Evolutionary conservation across 2,797 vertebrate genomes (phyloP).

Genomic region (Cryptoblepharus egeriae): DNA sequence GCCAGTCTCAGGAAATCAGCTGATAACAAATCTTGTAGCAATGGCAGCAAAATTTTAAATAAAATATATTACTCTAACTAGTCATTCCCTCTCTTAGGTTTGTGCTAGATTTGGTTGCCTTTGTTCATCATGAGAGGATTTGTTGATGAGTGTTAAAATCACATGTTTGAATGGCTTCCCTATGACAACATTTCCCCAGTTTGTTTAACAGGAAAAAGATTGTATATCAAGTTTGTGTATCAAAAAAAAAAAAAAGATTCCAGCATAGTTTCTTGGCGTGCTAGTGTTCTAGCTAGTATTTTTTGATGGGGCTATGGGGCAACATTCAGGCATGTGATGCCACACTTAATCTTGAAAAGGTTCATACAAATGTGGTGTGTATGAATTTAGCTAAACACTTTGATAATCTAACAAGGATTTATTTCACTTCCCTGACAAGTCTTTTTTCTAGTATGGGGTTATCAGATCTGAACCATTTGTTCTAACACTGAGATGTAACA

Average conservation of each 20-base stretch:
- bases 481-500: neutral
- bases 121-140: neutral
- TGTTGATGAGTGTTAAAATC: neutral
- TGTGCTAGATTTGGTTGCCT: neutral
- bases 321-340: neutral
- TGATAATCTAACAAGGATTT: neutral
- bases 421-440: neutral
- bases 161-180: neutral
- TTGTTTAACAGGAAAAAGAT: too few species aligned
- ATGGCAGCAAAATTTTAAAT: neutral
- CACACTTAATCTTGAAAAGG: neutral
- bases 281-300: neutral
- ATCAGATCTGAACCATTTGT: neutral
- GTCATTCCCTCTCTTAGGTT: neutral
- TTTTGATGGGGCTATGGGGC: neutral
- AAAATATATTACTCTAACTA: neutral
- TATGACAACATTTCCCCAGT: neutral
- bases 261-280: neutral
- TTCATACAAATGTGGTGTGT: neutral
- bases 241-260: neutral
- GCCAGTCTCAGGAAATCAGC: slow-evolving; percentile 4
- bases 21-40: neutral
- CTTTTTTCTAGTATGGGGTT: neutral
- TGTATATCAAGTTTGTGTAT: neutral
- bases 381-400: neutral